phyloP scores from a whole-genome alignment of 2,113 vertebrate species.

The Notiomystis cincta region DNA sequence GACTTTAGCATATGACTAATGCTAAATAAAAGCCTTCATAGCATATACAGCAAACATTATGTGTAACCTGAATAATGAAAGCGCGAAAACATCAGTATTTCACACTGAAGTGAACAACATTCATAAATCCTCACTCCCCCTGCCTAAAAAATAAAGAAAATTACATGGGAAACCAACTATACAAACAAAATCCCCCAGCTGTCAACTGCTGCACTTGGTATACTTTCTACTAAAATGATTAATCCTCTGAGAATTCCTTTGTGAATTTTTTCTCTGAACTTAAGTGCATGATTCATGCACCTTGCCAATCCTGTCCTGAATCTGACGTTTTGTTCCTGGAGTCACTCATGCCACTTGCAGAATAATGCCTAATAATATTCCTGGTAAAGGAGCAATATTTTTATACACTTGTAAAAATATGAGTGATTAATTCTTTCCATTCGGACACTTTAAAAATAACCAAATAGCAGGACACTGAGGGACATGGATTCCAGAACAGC shows the following conservation, averaged over 20 bases:
- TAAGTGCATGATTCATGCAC: neutral
- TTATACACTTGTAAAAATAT: neutral
- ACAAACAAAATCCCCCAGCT: neutral
- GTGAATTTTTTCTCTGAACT: conserved; percentile 1
- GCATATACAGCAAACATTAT: neutral
- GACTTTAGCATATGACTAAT: neutral
- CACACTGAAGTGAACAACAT: neutral
- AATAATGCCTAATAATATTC: neutral
- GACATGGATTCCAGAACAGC: conserved; percentile 7
- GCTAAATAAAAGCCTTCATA: neutral
- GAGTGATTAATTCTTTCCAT: conserved; percentile 33
- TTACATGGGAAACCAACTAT: neutral
- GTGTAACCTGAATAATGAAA: neutral
- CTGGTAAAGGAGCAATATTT: neutral
- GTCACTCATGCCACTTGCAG: neutral
- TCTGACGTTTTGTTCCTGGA: neutral
- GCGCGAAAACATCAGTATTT: neutral
- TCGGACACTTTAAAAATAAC: conserved; percentile 9
- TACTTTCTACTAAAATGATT: neutral
- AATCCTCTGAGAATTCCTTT: neutral
- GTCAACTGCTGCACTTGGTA: neutral
- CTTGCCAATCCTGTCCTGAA: neutral
- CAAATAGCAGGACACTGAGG: conserved; percentile 28
- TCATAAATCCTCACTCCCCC: neutral
- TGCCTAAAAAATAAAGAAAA: neutral